Evolutionary conservation across 2,113 vertebrate species (phyloP), one percentile per base, ranked within the genome.

Genomic region (Takifugu bimaculatus): DNA sequence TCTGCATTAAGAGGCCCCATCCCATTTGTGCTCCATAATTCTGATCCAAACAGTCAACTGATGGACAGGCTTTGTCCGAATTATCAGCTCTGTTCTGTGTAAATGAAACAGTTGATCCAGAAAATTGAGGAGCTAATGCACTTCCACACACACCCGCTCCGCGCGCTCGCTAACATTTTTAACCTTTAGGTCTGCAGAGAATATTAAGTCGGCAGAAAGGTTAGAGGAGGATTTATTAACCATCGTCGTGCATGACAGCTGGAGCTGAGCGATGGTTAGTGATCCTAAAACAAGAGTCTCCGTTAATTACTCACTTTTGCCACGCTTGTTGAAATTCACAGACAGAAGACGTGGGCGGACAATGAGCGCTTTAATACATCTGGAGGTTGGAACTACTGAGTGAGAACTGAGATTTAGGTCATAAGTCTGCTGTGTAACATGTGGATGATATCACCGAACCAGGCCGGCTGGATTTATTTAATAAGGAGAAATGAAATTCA

Each of bases 401-500:
- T 45, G 51, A 65, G 39, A 64, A 63, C 43, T 50, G 43, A 43
- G 43, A 44, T 27, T 35, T 39, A 13, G 58, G 57, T 66, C 59
- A 63, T 26, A 60, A 56, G 43, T 15, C 26, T 43, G 59, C 60
- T 62, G 52, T 63, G 27, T 47, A 65, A 52, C 10, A 42, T 49
- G n/a, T 26, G 3, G 13, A 27, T 65, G n/a, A 64, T 29, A 57
- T 57, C 43, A 57, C 42, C 25, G 13, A 61, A 20, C 13, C 26
- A 45, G 26, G 50, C 47, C 43, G n/a, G 20, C n/a, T 45, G 57
- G 57, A 72, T 49, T 14, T 2, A 28, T 75, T 56, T 45, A 51
- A 64, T 70, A 26, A 67, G 13, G 53, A 6, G 6, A 63, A 63
- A 69, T 58, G 13, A 27, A 63, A 54, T 63, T 26, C 25, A 63